A percentile compares a stretch with the other conserved stretches of the same genome.
phyloP scores from a whole-genome alignment of 2,113 vertebrate species.

The Callospermophilus lateralis region DNA sequence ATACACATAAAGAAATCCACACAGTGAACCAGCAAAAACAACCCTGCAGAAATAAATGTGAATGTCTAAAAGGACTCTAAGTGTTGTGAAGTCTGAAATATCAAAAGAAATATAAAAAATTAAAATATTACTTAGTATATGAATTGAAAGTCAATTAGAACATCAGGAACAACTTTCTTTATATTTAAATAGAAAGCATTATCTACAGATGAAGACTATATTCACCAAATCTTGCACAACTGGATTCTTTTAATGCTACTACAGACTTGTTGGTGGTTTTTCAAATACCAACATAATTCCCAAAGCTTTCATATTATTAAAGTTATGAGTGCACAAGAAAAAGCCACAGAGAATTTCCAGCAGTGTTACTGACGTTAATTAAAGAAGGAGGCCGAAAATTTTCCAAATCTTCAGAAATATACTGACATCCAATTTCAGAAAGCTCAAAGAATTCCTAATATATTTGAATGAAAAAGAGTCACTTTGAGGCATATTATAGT shows the following conservation, averaged over 20 bases:
- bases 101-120: constrained; percentile 19
- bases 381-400: neutral
- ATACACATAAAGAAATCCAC: neutral
- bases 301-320: neutral
- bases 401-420: neutral
- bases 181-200: neutral
- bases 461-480: neutral
- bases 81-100: neutral
- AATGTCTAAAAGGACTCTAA: neutral
- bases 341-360: neutral
- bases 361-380: neutral
- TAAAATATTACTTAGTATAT: neutral
- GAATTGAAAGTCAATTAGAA: constrained; percentile 1
- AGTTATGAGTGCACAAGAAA: neutral
- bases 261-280: neutral
- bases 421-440: no score
- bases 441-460: neutral
- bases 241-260: neutral
- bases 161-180: neutral
- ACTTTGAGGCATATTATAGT: no score
- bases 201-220: neutral
- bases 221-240: neutral
- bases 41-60: neutral
- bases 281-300: neutral
- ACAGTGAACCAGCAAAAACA: neutral